These are phyloP conservation scores for Tribolium madens DNA, from an alignment of 1,140 invertebrate genomes.

Conservation along the genomic window DNA sequence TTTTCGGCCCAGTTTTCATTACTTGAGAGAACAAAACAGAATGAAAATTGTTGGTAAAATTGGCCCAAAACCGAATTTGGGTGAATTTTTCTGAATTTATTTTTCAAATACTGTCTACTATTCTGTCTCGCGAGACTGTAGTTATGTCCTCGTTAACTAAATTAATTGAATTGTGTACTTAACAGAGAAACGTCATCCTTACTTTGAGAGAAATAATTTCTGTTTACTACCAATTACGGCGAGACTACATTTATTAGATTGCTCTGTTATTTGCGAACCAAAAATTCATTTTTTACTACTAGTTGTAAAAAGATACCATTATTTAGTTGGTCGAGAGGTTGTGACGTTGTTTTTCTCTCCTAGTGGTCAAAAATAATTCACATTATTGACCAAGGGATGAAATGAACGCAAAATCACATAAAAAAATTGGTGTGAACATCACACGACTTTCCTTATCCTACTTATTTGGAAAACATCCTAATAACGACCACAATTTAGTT, in stretches of 20 bases:
- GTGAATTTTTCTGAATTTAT: not conserved
- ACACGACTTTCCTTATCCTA: too few relatives aligned
- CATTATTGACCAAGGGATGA: too few relatives aligned
- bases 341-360: too few relatives aligned
- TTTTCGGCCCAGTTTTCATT: not conserved
- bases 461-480: too few relatives aligned
- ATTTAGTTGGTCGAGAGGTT: too few relatives aligned
- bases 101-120: not conserved
- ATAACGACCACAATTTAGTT: too few relatives aligned
- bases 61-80: not conserved
- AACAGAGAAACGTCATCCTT: not conserved
- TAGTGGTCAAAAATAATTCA: too few relatives aligned
- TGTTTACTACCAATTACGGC: slow-evolving; percentile 8
- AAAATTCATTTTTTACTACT: too few relatives aligned
- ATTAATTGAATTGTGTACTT: slow-evolving; percentile 22
- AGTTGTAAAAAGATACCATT: too few relatives aligned
- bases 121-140: slow-evolving; percentile 3
- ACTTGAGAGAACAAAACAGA: not conserved
- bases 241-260: not conserved
- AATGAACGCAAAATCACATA: too few relatives aligned
- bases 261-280: not conserved
- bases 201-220: not conserved
- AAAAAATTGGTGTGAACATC: too few relatives aligned
- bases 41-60: slow-evolving; percentile 2
- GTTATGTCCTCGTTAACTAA: slow-evolving; percentile 24